Evolutionary conservation across 2,113 vertebrate species (phyloP).

Genomic region (Enhydra lutris): DNA sequence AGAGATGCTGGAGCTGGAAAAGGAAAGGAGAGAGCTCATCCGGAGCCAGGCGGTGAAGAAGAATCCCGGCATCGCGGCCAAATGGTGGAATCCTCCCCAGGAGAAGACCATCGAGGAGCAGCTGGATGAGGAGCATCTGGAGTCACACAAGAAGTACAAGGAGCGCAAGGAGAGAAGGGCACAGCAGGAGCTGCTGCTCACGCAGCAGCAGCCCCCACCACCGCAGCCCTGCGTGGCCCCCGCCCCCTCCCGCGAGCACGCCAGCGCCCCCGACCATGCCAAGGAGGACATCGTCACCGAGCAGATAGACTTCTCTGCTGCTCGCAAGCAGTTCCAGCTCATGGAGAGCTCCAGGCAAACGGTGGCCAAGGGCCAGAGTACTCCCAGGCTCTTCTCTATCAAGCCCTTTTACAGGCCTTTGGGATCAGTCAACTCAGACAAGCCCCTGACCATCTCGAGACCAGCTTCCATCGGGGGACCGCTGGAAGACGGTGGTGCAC

Average conservation of each 20-base stretch:
- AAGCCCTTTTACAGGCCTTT: conserved; percentile 92
- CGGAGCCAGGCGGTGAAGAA: conserved; percentile 96
- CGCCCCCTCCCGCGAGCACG: conserved; percentile 64
- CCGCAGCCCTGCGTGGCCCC: not conserved
- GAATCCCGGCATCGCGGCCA: conserved; percentile 92
- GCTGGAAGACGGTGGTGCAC: conserved; percentile 62
- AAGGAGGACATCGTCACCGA: conserved; percentile 93
- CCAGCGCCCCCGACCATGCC: conserved; percentile 72
- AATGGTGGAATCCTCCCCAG: conserved; percentile 98
- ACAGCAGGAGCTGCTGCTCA: conserved; percentile 74
- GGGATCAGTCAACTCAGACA: conserved; percentile 79
- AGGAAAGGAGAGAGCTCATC: conserved; percentile 94
- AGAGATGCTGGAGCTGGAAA: conserved; percentile 95
- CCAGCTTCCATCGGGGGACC: conserved; percentile 37
- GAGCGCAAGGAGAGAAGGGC: conserved; percentile 92
- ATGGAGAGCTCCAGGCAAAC: conserved; percentile 84
- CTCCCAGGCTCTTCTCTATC: conserved; percentile 90
- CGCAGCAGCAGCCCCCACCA: conserved; percentile 34
- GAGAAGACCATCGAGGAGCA: conserved; percentile 94
- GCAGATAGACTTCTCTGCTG: conserved; percentile 94
- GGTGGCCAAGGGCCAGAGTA: conserved; percentile 82
- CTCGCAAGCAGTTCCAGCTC: conserved; percentile 94
- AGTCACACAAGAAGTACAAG: conserved; percentile 95
- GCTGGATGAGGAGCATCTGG: conserved; percentile 91
- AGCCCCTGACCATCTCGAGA: conserved; percentile 69